Conservation (phyloP, 2,797 vertebrate species). For the Sebastes goodei region DNA sequence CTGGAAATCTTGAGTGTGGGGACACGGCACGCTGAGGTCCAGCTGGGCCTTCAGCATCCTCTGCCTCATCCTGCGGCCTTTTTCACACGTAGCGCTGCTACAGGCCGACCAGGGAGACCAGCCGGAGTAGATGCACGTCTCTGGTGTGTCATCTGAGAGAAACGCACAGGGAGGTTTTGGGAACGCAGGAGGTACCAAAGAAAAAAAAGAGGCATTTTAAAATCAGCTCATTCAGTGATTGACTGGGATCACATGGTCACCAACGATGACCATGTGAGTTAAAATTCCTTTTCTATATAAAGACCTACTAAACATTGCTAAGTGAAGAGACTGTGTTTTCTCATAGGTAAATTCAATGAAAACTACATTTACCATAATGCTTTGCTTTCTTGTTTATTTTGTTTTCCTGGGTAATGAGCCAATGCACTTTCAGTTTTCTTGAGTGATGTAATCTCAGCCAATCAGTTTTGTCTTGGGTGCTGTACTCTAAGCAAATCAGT, state of each 20-base stretch:
- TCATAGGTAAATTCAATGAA: no score
- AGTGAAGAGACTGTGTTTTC: no score
- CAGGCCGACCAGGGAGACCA: conserved; percentile 98
- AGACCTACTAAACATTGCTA: no score
- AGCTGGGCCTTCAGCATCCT: conserved; percentile 97
- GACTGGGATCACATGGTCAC: not conserved
- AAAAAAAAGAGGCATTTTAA: not conserved
- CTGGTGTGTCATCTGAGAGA: conserved; percentile 89
- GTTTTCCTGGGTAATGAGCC: no score
- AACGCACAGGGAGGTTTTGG: not conserved
- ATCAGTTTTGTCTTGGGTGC: no score
- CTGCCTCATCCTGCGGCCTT: conserved; percentile 95
- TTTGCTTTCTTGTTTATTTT: no score
- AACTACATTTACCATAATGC: no score
- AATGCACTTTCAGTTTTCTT: no score
- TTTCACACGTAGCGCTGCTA: conserved; percentile 94
- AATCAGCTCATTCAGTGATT: not conserved
- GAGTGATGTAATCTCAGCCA: no score
- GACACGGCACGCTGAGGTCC: conserved; percentile 91
- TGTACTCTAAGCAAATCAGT: no score
- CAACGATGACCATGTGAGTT: no score
- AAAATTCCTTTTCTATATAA: no score
- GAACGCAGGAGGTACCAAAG: not conserved
- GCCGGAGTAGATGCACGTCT: conserved; percentile 96
- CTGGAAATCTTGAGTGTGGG: conserved; percentile 95